These are phyloP conservation scores for Drosophila recens DNA, from an alignment of 2,888 invertebrate species.

Conservation along the genomic window DNA sequence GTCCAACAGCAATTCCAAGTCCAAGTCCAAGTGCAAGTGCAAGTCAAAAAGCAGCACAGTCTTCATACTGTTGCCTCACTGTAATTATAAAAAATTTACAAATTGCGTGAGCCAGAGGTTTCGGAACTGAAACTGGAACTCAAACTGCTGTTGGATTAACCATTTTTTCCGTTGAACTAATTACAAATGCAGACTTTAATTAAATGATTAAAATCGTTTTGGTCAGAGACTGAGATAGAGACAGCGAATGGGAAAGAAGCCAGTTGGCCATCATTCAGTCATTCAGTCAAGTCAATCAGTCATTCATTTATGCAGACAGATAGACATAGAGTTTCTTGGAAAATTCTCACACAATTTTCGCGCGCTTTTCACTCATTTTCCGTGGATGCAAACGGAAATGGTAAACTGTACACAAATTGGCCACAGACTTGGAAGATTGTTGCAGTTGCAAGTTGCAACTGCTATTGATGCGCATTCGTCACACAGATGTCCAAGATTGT, in stretches of 20 bases:
- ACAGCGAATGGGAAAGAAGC: neutral
- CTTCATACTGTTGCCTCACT: slow-evolving; percentile 44
- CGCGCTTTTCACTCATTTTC: slow-evolving; percentile 63
- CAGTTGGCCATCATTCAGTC: slow-evolving; percentile 32
- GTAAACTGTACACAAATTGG: slow-evolving; percentile 71
- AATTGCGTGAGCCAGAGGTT: slow-evolving; percentile 66
- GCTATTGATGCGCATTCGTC: slow-evolving; percentile 55
- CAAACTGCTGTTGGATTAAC: slow-evolving; percentile 23
- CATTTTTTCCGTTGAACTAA: slow-evolving; percentile 65
- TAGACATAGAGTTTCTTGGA: slow-evolving; percentile 55
- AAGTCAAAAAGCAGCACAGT: slow-evolving; percentile 10
- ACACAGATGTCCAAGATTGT: slow-evolving; percentile 50
- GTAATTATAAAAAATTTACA: slow-evolving; percentile 71
- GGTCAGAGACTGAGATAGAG: neutral
- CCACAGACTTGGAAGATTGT: slow-evolving; percentile 51
- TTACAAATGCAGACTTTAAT: slow-evolving; percentile 77
- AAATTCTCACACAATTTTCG: slow-evolving; percentile 77
- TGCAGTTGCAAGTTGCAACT: slow-evolving; percentile 8
- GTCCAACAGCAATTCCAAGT: slow-evolving; percentile 36
- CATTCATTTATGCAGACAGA: slow-evolving; percentile 28
- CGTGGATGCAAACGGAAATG: slow-evolving; percentile 65
- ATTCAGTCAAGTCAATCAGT: slow-evolving; percentile 32
- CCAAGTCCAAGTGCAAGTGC: slow-evolving; percentile 24
- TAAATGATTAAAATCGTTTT: slow-evolving; percentile 73
- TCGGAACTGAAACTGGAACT: slow-evolving; percentile 8